A percentile compares a stretch with the other conserved stretches of the same genome.
Evolutionary conservation across 2,888 invertebrate genomes (phyloP).

Genomic region (Harpalus rubripes): DNA sequence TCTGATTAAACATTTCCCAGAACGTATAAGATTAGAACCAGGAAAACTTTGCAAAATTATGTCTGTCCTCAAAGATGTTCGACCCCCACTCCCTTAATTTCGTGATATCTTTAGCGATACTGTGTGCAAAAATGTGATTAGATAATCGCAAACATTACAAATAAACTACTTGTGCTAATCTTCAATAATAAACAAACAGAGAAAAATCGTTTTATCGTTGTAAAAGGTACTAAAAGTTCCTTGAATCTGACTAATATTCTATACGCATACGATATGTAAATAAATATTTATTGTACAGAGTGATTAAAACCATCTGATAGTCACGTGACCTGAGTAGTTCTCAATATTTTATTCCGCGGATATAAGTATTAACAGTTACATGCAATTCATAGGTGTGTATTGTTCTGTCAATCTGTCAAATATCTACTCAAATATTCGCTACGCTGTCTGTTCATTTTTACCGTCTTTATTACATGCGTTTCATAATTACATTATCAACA

Average conservation of each 20-base stretch:
- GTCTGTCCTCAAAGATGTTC: constrained; percentile 14
- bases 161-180: constrained; percentile 37
- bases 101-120: neutral
- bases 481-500: no score
- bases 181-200: neutral
- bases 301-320: no score
- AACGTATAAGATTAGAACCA: constrained; percentile 19
- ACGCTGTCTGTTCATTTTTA: no score
- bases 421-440: no score
- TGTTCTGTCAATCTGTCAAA: no score
- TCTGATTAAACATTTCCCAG: constrained; percentile 14
- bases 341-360: no score
- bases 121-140: constrained; percentile 41
- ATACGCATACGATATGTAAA: no score
- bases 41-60: constrained; percentile 20
- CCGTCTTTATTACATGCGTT: no score
- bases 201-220: constrained; percentile 26
- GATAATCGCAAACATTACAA: constrained; percentile 22
- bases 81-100: neutral
- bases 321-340: no score
- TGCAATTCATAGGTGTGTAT: no score
- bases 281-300: no score
- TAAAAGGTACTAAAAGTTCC: constrained; percentile 12
- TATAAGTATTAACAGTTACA: no score
- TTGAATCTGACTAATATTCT: neutral